Evolutionary conservation across 30 jellyfish, hydroid and myxozoan genomes (phyloP), one percentile per base, ranked within the genome.

Genomic region (Turritopsis dohrnii): DNA sequence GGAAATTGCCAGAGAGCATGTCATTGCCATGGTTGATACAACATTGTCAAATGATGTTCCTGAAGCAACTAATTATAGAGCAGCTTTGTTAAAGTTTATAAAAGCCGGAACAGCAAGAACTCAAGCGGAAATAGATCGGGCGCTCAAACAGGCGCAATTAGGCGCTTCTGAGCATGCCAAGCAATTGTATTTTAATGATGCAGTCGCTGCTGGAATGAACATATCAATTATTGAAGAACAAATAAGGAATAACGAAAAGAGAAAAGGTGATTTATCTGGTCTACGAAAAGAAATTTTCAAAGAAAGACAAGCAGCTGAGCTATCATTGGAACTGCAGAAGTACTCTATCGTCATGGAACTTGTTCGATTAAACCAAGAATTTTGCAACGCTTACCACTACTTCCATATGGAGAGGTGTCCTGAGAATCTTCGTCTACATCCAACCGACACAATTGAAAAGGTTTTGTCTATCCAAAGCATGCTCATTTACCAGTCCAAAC

Each of bases 1-100:
- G 87, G 65, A 41, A 16, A 80, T 80, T 21, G 87, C 87, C 18
- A 80, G 65, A 53, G 87, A 80, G 13, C 87, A 80, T 65, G 87
- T 80, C 4, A 26, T 27, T 52, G 71, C 71, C 9, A 30, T 30
- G 65, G 65, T 74, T 74, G 83, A 74, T 74, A 74, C 83, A 74
- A 74, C 83, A 24, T 41, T 74, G 24, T 74, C 83, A 7, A 52
- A 74, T 29, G 83, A 74, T 74, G 83, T 74, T 24, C 83, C 83
- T 9, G 83, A 74, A 24, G 83, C 83, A 74, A 74, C 83, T 24
- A 74, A 74, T 30, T 74, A 74, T 24, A 28, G 83, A 29, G 65
- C 83, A 23, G 83, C 83, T 21, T 29, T 74, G 17, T 71, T 74
- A 8, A 74, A 74, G 41, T 4, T 74, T 28, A 74, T 74, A 72